Evolutionary conservation across 2,888 invertebrate genomes (phyloP), one percentile per base, ranked within the genome.

Genomic region (Eupithecia centaureata): DNA sequence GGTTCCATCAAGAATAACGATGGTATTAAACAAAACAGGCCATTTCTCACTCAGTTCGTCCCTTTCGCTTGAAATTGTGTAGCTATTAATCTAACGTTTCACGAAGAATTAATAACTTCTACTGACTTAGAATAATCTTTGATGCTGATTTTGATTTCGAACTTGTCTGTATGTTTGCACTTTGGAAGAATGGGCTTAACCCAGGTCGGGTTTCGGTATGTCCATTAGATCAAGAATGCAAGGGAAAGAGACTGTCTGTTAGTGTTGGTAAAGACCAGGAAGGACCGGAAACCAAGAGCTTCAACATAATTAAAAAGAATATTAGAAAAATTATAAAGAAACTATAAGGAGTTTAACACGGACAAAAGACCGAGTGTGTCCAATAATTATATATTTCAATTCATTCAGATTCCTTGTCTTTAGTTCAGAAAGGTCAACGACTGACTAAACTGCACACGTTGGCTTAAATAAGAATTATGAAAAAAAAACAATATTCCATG

Each of bases 1-100:
- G 91, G 82, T 83, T 86, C 87, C 87, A 89, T 90, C 89, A 89
- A 85, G 88, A 88, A 86, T 88, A 90, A 90, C 87, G 88, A 88
- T 84, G 87, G 86, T 81, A 83, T 90, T 83, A 89, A 89, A 91
- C 89, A 89, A 92, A 91, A 90, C 86, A 91, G 84, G 82, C 86
- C 85, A 86, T 88, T 87, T 86, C 80, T 77, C 79, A 79, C 80
- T 77, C 79, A 79, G 78, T 81, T 77, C 80, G 76, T 78, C 76
- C 73, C 70, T 47, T 76, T 76, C 76, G 74, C 76, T 76, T 77
- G 79, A 81, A 84, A 85, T 84, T 84, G 82, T 81, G 80, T 78
- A 77, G 73, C 77, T 78, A 84, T 85, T 84, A 82, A 83, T 84
- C 80, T 79, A 79, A 81, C 79, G 78, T 76, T 84, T 82, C 79